Evolutionary conservation across 1,140 invertebrate species (phyloP), one percentile per base, ranked within the genome.

Genomic region (Drosophila ananassae): DNA sequence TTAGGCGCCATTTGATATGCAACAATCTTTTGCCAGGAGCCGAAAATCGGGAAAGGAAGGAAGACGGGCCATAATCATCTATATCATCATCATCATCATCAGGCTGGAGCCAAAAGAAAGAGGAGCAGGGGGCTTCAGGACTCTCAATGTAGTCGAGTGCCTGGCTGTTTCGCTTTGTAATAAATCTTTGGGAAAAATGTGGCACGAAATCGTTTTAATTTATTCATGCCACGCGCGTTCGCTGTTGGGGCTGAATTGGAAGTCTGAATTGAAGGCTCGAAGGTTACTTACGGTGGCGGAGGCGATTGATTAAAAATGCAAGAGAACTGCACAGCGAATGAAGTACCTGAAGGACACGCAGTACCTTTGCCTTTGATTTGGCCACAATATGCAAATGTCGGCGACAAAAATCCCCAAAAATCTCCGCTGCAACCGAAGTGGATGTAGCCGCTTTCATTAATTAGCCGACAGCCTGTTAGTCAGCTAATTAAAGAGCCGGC

Each of bases 1-100:
- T 85, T 85, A 87, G 74, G 60, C 61, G 47, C 60, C 73, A 87
- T 87, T 82, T 82, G 85, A 87, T 87, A 89, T 89, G 82, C 82
- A 87, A 87, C 83, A 87, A 82, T 87, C 74, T 82, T 87, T 82
- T 44, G 44, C 44, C 17, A 83, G 69, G 58, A 77, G 64, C 55
- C 66, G 30, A 10, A 51, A 17, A 30, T 32, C 47, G 34, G 53
- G 21, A 53, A 51, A 66, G 54, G 57, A 34, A 71, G 47, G 53
- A 56, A 68, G 73, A 22, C 48, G 71, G 61, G 46, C 61, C 79
- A 75, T 87, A 67, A 75, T 68, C 74, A 87, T 78, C 63, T 62
- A 64, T 72, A 54, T 55, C 57, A 74, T 32, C 48, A 79, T 41
- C 34, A 79, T 32, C 48, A 32, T 46, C 37, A 57, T 30, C 39